A percentile compares a stretch with the other conserved stretches of the same genome.
phyloP scores from a whole-genome alignment of 2,113 vertebrate species.

The Vanacampus margaritifer region DNA sequence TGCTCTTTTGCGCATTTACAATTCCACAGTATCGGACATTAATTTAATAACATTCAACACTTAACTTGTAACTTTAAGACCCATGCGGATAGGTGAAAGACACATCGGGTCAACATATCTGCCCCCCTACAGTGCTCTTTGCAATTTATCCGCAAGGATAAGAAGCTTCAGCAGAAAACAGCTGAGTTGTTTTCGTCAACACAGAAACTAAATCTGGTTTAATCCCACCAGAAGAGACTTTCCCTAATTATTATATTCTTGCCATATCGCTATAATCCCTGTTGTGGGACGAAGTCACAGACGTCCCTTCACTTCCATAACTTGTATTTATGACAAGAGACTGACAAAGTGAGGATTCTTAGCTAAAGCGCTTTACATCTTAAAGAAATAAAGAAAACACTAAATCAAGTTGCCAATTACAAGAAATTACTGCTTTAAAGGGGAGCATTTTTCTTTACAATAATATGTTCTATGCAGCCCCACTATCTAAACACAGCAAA shows the following conservation, averaged over 20 bases:
- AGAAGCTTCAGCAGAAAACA: not conserved
- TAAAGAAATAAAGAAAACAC: not conserved
- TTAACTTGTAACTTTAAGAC: not conserved
- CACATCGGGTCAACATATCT: not conserved
- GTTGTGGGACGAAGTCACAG: slow-evolving; percentile 21
- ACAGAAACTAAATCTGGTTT: slow-evolving; percentile 40
- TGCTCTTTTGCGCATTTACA: not conserved
- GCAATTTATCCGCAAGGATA: slow-evolving; percentile 2
- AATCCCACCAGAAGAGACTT: slow-evolving; percentile 48
- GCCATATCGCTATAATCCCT: slow-evolving; percentile 47
- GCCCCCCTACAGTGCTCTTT: not conserved
- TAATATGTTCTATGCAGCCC: too few relatives aligned
- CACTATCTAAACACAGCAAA: too few relatives aligned
- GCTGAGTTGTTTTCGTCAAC: slow-evolving; percentile 15
- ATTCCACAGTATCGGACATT: too few relatives aligned
- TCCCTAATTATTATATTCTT: slow-evolving; percentile 50
- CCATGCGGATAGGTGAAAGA: not conserved
- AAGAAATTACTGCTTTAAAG: not conserved
- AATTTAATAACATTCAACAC: not conserved
- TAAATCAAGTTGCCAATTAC: not conserved
- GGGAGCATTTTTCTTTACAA: too few relatives aligned
- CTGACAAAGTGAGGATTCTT: not conserved
- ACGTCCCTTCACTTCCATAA: slow-evolving; percentile 26
- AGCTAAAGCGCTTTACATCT: not conserved
- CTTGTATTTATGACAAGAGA: slow-evolving; percentile 17